phyloP scores from a whole-genome alignment of 1,140 invertebrate genomes.

The Lepidurus arcticus region DNA sequence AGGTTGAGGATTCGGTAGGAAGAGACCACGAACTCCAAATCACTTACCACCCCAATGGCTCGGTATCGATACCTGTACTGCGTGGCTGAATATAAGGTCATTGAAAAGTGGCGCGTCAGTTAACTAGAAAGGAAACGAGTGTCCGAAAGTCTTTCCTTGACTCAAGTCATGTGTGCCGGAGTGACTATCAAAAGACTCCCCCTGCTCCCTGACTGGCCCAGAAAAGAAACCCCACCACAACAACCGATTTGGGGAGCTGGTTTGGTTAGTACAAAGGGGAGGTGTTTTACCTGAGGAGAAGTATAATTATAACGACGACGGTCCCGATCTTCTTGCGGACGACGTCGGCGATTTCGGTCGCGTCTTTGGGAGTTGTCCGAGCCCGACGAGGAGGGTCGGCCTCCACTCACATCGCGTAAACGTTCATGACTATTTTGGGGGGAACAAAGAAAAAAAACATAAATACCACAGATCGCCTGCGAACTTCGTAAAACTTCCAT shows the following conservation, averaged over 20 bases:
- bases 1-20: background rate
- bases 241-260: slow-evolving; percentile 18
- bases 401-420: slow-evolving; percentile 52
- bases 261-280: background rate
- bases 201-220: background rate
- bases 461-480: background rate
- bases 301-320: slow-evolving; percentile 35
- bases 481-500: background rate
- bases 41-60: slow-evolving; percentile 6
- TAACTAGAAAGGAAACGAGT: background rate
- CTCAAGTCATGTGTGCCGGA: slow-evolving; percentile 15
- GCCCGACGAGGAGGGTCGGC: slow-evolving; percentile 53
- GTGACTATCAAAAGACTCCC: slow-evolving; percentile 12
- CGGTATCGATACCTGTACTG: background rate
- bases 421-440: slow-evolving; percentile 56
- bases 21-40: background rate
- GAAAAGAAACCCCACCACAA: slow-evolving; percentile 24
- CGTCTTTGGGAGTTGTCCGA: slow-evolving; percentile 47
- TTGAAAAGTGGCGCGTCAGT: background rate
- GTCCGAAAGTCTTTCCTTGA: background rate
- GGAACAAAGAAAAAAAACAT: slow-evolving; percentile 41
- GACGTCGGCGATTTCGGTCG: slow-evolving; percentile 42
- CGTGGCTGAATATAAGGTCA: background rate
- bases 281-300: slow-evolving; percentile 40
- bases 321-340: slow-evolving; percentile 33